Conservation (phyloP, 2,888 invertebrate species). For the Thymelicus sylvestris region DNA sequence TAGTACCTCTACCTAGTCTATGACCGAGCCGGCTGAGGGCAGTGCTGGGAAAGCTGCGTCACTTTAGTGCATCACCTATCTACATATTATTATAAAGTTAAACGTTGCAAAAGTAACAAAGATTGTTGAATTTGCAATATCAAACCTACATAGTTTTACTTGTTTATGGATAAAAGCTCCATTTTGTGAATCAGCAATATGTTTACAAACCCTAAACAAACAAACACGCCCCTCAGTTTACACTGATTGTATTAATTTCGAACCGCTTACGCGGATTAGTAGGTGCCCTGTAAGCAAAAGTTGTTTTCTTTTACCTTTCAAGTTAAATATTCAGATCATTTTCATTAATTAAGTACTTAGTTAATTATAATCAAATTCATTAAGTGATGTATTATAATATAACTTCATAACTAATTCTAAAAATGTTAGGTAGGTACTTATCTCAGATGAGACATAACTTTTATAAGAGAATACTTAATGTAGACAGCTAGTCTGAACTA, state of each 20-base stretch:
- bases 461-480: too few relatives aligned
- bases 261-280: slow-evolving; percentile 24
- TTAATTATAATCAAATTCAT: neutral
- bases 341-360: too few relatives aligned
- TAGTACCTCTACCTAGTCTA: too few relatives aligned
- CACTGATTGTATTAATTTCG: slow-evolving; percentile 35
- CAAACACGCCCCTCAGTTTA: slow-evolving; percentile 34
- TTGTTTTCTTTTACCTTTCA: slow-evolving; percentile 6
- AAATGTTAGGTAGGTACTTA: too few relatives aligned
- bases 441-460: too few relatives aligned
- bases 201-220: slow-evolving; percentile 37
- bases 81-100: neutral
- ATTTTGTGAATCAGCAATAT: slow-evolving; percentile 28
- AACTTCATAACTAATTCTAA: too few relatives aligned
- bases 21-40: too few relatives aligned
- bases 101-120: slow-evolving; percentile 10
- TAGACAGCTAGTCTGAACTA: too few relatives aligned
- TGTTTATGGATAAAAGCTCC: slow-evolving; percentile 30
- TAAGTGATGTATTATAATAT: too few relatives aligned
- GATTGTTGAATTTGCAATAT: slow-evolving; percentile 30
- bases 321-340: neutral
- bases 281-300: slow-evolving; percentile 23
- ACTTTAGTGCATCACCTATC: too few relatives aligned
- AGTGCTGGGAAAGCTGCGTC: too few relatives aligned
- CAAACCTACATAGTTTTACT: slow-evolving; percentile 24